These are phyloP conservation scores for Aptenodytes forsteri DNA, from an alignment of 2,113 vertebrate species.

Conservation along the genomic window DNA sequence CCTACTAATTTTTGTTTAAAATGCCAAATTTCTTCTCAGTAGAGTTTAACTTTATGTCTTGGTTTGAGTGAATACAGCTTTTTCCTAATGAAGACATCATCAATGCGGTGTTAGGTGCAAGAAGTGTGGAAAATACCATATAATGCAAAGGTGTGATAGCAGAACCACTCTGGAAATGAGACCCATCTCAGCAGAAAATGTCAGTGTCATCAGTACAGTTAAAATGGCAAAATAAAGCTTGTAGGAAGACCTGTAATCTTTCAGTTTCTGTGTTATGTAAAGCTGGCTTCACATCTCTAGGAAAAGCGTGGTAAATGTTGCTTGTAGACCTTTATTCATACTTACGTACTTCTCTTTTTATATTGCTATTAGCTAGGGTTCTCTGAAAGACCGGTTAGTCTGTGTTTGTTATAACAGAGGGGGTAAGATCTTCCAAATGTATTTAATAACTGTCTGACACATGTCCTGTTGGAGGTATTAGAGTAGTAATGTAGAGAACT, in stretches of 20 bases:
- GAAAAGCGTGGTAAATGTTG: neutral
- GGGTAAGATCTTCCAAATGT: neutral
- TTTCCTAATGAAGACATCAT: neutral
- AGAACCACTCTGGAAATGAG: neutral
- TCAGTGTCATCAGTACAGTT: neutral
- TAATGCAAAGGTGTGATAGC: neutral
- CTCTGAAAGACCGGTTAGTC: neutral
- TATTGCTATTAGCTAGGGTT: neutral
- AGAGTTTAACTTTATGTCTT: neutral
- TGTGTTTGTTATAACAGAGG: neutral
- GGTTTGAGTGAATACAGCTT: neutral
- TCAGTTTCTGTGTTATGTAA: neutral
- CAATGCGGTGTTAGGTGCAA: neutral
- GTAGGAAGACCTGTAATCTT: neutral
- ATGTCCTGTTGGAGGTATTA: neutral
- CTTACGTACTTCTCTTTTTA: neutral
- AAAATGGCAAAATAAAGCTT: neutral
- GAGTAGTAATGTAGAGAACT: neutral
- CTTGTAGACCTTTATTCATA: neutral
- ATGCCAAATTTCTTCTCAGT: neutral
- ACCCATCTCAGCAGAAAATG: neutral
- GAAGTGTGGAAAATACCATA: neutral
- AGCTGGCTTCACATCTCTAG: neutral
- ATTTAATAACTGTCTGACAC: neutral
- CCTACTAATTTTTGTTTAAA: neutral